Evolutionary conservation across 2,888 invertebrate species (phyloP).

Genomic region (Synanthedon myopaeformis): DNA sequence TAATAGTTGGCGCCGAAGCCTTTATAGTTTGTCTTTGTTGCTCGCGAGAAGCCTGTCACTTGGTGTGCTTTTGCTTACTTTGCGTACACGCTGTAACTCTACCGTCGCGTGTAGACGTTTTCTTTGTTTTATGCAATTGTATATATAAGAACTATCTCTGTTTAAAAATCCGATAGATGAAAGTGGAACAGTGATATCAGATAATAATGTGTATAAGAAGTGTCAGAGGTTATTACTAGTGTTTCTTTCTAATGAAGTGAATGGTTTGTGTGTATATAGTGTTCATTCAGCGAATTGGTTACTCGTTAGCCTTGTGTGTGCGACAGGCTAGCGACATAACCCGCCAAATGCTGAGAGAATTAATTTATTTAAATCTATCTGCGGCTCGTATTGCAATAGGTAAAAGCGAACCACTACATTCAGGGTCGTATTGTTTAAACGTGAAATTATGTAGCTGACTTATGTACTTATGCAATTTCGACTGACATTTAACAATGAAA

Average conservation of each 20-base stretch:
- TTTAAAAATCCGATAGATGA: neutral
- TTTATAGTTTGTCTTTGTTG: constrained; percentile 43
- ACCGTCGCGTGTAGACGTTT: constrained; percentile 44
- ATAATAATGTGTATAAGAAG: constrained; percentile 10
- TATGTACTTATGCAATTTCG: neutral
- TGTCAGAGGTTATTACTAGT: constrained; percentile 46
- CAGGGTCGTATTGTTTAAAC: constrained; percentile 34
- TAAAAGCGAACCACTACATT: constrained; percentile 28
- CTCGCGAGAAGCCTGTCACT: constrained; percentile 52
- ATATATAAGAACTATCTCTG: neutral
- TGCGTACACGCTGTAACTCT: constrained; percentile 43
- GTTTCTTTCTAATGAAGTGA: constrained; percentile 44
- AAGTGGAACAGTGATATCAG: neutral
- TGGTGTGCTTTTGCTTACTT: constrained; percentile 25
- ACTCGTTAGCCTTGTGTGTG: constrained; percentile 51
- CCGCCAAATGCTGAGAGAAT: constrained; percentile 29
- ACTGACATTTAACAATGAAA: too few species aligned
- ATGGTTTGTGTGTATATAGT: constrained; percentile 38
- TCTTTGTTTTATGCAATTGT: neutral
- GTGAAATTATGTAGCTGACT: neutral
- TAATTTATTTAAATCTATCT: constrained; percentile 48
- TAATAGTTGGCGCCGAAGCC: constrained; percentile 46
- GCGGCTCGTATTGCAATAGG: constrained; percentile 38
- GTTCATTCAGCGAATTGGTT: constrained; percentile 42
- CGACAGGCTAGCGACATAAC: constrained; percentile 29